Base-by-base conservation (phyloP, 2,113 vertebrate genomes). In the Panthera uncia region DNA sequence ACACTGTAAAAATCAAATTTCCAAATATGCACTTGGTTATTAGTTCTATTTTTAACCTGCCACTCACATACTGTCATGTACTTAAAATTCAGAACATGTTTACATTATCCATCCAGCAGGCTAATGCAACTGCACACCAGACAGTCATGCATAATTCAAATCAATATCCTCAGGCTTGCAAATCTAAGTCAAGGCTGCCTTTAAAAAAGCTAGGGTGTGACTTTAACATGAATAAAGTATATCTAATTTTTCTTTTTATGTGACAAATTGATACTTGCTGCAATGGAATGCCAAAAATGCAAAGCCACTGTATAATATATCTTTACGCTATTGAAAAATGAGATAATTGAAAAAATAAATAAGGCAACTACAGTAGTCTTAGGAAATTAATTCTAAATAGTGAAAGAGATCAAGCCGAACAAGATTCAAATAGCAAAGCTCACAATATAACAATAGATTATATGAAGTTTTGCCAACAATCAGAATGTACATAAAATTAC, bases 51-150 rank as follows among this genome's bases (percentile, higher is more conserved):
- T 99, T 99, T 99, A 99, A 98, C 98, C 98, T 99, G 98, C 97
- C 63, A 98, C 98, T 99, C 98, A 98, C 98, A 98, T 94, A 98
- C 96, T 91, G 89, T 82, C 96, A 97, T 98, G 98, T 98, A 99
- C 98, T 99, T 99, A 99, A 99, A 98, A 99, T 99, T 99, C 99
- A 98, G 98, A 98, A 98, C 99, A 98, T 99, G 99, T 99, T 99
- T 99, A 99, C 98, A 98, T 98, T 98, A 98, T 96, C 98, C 98
- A 99, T 98, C 98, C 98, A 98, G 98, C 98, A 98, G 98, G 98
- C 98, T 99, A 99, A 99, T 98, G 98, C 98, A 99, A 98, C 98
- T 91, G 98, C 98, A 98, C 98, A 98, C 98, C 98, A 99, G 99
- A 99, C 98, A 99, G 98, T 98, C 99, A 99, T 99, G 98, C 98